Base-by-base conservation (phyloP, 2,113 vertebrate genomes). In the Anthoscopus minutus region DNA sequence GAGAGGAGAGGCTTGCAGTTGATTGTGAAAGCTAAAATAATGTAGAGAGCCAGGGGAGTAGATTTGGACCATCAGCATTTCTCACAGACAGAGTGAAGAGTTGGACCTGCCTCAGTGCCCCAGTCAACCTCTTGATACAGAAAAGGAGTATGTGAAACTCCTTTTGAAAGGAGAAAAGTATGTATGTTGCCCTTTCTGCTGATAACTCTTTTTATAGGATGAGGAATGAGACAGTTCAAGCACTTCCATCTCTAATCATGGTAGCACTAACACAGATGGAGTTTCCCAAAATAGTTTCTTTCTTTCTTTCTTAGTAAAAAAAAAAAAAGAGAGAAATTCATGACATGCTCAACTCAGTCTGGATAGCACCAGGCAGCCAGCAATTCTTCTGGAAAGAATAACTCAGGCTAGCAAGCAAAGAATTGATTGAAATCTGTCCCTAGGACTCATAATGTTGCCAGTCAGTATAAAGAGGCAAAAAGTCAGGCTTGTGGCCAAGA, bases 31-130 rank as follows among this genome's bases (percentile, higher is more conserved):
- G 24, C 25, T 45, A 19, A 61, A 64, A 65, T 40, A 44, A 15
- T 51, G 21, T 61, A 33, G 22, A 60, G 12, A 77, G 24, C 12
- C 27, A 24, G 16, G 11, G 40, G 37, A 77, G 21, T 10, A 69
- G 24, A 45, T 66, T 66, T 73, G 45, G 21, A 64, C 58, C 1
- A 0, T 44, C 23, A 38, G 2, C 0, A 0, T 45, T 77, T 60
- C n/a, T 91, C 44, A 67, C 14, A 57, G 62, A 15, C 16, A 89
- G 9, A 19, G 82, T 35, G 13, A 19, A 82, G 11, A 67, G 54
- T 25, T 67, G 10, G 33, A 37, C 9, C 11, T 53, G 22, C 13
- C 25, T 79, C 28, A 48, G 8, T 30, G 47, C 10, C 11, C 37
- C 65, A 37, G 30, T 45, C 61, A n/a, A 17, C 7, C 21, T 33